Percentiles rank a stretch among this genome's conserved stretches.
Evolutionary conservation across 1,140 invertebrate genomes (phyloP).

Genomic region (Portunus trituberculatus): DNA sequence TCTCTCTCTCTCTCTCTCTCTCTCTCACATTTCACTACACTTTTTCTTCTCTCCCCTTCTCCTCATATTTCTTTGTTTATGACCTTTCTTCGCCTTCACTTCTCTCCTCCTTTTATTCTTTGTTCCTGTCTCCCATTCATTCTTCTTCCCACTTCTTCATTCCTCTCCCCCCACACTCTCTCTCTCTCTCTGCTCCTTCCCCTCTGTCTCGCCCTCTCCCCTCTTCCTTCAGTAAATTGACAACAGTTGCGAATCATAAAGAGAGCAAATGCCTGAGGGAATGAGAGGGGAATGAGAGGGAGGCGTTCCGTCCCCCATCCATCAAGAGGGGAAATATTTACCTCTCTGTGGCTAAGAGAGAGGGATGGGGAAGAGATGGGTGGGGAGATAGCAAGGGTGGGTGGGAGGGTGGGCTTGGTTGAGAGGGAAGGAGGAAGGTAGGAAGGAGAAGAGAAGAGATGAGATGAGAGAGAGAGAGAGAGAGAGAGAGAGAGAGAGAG

Average conservation of each 20-base stretch:
- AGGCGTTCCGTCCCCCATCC: neutral
- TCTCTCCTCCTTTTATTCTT: neutral
- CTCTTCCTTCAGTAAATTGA: neutral
- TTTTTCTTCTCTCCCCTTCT: neutral
- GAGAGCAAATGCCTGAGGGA: neutral
- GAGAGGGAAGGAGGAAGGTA: neutral
- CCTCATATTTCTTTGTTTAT: neutral
- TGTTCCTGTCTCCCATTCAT: no score
- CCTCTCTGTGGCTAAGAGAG: neutral
- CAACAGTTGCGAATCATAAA: neutral
- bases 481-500: neutral
- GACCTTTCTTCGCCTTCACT: neutral
- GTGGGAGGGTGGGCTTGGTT: neutral
- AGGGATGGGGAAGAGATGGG: neutral
- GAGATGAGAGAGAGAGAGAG: neutral
- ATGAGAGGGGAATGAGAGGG: neutral
- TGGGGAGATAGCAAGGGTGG: neutral
- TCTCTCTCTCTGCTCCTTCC: neutral
- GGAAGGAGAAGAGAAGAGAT: neutral
- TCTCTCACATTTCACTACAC: neutral
- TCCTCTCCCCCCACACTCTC: neutral
- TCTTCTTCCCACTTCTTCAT: neutral
- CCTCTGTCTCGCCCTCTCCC: neutral
- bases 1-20: neutral
- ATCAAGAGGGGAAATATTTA: conserved; percentile 13